These are phyloP conservation scores for Danio kyathit DNA, from an alignment of 2,797 vertebrate species.

Conservation along the genomic window DNA sequence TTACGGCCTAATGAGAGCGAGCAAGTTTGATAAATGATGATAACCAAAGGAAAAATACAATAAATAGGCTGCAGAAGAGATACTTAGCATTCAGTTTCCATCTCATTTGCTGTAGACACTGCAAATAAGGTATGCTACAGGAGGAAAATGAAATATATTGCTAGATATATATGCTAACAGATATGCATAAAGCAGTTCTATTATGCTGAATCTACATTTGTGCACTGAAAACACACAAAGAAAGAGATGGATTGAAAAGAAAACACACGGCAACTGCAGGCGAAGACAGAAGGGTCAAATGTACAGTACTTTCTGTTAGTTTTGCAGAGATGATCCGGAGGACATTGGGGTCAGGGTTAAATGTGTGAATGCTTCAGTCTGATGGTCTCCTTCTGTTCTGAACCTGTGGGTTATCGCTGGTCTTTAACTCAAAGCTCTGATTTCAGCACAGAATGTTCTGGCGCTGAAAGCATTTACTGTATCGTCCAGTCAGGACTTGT, in stretches of 20 bases:
- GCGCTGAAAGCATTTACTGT: background rate
- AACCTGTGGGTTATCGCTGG: background rate
- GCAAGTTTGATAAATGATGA: constrained; percentile 19
- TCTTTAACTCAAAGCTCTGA: constrained; percentile 1
- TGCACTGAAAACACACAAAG: background rate
- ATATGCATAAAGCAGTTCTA: background rate
- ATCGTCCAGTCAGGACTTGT: constrained; percentile 30
- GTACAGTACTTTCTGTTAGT: background rate
- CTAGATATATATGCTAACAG: background rate
- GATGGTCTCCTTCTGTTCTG: background rate
- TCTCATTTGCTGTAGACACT: constrained; percentile 18
- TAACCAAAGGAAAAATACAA: constrained; percentile 7
- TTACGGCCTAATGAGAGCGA: background rate
- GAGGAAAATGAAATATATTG: background rate
- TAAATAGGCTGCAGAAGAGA: background rate
- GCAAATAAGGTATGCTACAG: background rate
- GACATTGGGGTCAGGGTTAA: background rate
- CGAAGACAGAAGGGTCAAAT: background rate
- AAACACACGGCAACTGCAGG: background rate
- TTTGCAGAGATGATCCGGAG: constrained; percentile 3
- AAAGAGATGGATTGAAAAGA: background rate
- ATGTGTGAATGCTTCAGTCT: background rate
- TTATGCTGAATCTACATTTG: background rate
- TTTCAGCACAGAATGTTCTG: constrained; percentile 38
- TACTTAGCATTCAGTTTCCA: background rate